Evolutionary conservation across 1,140 invertebrate species (phyloP), one percentile per base, ranked within the genome.

Genomic region (Archivesica marissinica): DNA sequence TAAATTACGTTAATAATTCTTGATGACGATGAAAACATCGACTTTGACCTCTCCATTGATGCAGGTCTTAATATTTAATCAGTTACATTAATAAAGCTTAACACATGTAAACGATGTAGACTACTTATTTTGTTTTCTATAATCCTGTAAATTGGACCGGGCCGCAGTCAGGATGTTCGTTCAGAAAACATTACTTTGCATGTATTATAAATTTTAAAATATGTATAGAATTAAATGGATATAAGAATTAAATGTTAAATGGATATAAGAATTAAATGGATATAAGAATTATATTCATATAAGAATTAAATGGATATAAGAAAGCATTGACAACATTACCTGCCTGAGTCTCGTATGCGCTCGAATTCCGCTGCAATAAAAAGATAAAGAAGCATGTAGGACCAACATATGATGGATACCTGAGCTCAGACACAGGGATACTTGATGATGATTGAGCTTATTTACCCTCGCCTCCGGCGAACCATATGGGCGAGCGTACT

Each of bases 351-450:
- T 23, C 85, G 68, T 47, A 86, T 86, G 1, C 78, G 52, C 33
- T 86, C 85, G n/a, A 75, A 86, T 75, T 86, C 85, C 47, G 77
- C 85, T 86, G 78, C 38, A 86, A 86, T 33, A 33, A 41, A 44
- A 66, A 41, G 15, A 66, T 9, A 72, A 72, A 41, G 38, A 11
- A 56, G 15, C 6, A 6, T 56, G 15, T 56, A 50, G n/a, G n/a
- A n/a, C n/a, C n/a, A n/a, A n/a, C n/a, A n/a, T n/a, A n/a, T n/a
- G n/a, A n/a, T n/a, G n/a, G n/a, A n/a, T n/a, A n/a, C n/a, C n/a
- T n/a, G n/a, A n/a, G n/a, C n/a, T n/a, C n/a, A n/a, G n/a, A n/a
- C n/a, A n/a, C n/a, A n/a, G n/a, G n/a, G n/a, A n/a, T n/a, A n/a
- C n/a, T n/a, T n/a, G n/a, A n/a, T n/a, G n/a, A n/a, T n/a, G n/a